Conservation (phyloP, 2,113 vertebrate genomes). For the Microtus montanus region DNA sequence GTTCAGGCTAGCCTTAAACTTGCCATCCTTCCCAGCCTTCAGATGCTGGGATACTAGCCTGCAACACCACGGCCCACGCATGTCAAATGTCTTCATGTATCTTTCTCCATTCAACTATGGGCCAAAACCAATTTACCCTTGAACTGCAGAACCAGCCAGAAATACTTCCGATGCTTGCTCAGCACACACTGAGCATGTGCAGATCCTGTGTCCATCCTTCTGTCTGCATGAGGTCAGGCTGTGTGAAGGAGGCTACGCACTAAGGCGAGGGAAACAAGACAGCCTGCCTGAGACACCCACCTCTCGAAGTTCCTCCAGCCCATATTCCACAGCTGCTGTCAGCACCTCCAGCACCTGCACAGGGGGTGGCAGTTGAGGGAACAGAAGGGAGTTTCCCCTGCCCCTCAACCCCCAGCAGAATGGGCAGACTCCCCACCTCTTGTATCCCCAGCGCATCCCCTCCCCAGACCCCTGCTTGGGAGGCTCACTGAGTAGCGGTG, state of each 20-base stretch:
- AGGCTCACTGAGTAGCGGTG: conserved; percentile 85
- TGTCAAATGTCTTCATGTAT: neutral
- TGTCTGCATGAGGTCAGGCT: neutral
- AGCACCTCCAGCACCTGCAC: conserved; percentile 87
- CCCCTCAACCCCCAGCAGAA: neutral
- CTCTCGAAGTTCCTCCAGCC: conserved; percentile 87
- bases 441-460: neutral
- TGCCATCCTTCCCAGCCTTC: neutral
- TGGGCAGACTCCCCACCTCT: neutral
- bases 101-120: neutral
- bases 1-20: neutral
- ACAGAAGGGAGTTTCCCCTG: conserved; percentile 2
- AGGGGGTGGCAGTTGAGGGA: neutral
- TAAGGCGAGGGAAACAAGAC: neutral
- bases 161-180: neutral
- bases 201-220: neutral
- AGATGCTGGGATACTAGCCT: neutral
- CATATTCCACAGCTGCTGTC: conserved; percentile 86
- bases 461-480: neutral
- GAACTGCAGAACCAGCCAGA: neutral
- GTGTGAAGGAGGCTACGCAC: neutral
- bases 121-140: neutral
- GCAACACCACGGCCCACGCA: neutral
- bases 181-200: neutral
- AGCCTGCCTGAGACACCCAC: conserved; percentile 76